Evolutionary conservation across 1,140 invertebrate genomes (phyloP).

Genomic region (Cotesia glomerata): DNA sequence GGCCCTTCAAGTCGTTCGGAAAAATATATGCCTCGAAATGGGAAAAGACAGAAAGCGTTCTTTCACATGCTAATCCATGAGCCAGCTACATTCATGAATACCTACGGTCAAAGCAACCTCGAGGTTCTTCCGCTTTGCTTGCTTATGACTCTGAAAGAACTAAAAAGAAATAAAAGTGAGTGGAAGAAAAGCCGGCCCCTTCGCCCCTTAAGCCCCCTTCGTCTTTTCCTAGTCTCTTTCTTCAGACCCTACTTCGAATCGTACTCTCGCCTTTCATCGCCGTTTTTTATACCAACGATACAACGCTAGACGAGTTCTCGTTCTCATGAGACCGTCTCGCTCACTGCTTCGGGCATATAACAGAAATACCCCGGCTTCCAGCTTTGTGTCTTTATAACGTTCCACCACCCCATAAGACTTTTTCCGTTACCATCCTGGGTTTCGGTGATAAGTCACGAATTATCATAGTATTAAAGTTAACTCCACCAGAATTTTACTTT

Average conservation of each 20-base stretch:
- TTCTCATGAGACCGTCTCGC: constrained; percentile 15
- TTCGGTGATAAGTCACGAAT: constrained; percentile 48
- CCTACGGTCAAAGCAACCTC: constrained; percentile 52
- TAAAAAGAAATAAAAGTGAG: background rate
- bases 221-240: constrained; percentile 11
- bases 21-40: background rate
- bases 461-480: constrained; percentile 22
- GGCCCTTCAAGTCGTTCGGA: constrained; percentile 16
- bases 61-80: constrained; percentile 59
- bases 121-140: constrained; percentile 34
- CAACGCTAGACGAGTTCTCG: constrained; percentile 1
- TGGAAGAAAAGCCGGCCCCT: constrained; percentile 14
- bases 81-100: constrained; percentile 56
- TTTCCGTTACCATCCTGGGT: constrained; percentile 42
- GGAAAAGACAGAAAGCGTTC: constrained; percentile 44
- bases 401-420: constrained; percentile 44
- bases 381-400: constrained; percentile 54
- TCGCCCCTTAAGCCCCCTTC: background rate
- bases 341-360: constrained; percentile 29
- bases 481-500: too few species aligned
- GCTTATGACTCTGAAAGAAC: constrained; percentile 16
- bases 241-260: background rate
- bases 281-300: background rate
- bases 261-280: background rate
- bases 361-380: constrained; percentile 50